phyloP scores from a whole-genome alignment of 2,888 invertebrate genomes.

The Drosophila pseudotakahashii region DNA sequence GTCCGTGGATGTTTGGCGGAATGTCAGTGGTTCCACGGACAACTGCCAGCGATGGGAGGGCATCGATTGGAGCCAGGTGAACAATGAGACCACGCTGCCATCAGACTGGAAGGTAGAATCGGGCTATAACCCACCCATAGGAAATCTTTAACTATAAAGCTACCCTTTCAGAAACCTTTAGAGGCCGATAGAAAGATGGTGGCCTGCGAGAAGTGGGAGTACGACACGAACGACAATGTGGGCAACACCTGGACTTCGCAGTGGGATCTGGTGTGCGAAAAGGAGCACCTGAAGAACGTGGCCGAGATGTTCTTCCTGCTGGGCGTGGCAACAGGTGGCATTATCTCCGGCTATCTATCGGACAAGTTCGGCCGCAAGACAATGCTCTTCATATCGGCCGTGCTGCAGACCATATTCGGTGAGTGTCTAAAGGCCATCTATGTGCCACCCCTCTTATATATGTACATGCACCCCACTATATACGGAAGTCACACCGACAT shows the following conservation, averaged over 20 bases:
- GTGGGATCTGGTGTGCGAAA: constrained; percentile 91
- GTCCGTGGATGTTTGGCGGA: constrained; percentile 87
- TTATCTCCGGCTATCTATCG: constrained; percentile 91
- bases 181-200: constrained; percentile 82
- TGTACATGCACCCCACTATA: constrained; percentile 24
- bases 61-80: constrained; percentile 82
- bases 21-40: constrained; percentile 87
- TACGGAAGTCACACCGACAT: constrained; percentile 61
- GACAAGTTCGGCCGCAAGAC: constrained; percentile 92
- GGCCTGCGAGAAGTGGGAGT: constrained; percentile 87
- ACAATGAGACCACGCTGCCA: constrained; percentile 53
- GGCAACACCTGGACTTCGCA: constrained; percentile 90
- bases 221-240: constrained; percentile 85
- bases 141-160: background rate
- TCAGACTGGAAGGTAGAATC: constrained; percentile 66
- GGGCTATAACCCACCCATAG: too few relatives aligned
- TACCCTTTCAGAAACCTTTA: constrained; percentile 46
- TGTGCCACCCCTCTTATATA: background rate
- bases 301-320: constrained; percentile 91
- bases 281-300: constrained; percentile 88
- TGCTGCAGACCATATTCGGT: constrained; percentile 89
- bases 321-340: constrained; percentile 91
- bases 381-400: constrained; percentile 89
- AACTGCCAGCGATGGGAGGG: constrained; percentile 87
- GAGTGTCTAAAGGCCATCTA: constrained; percentile 62